These are phyloP conservation scores for Epinotia bilunana DNA, from an alignment of 2,888 invertebrate genomes.

Conservation along the genomic window DNA sequence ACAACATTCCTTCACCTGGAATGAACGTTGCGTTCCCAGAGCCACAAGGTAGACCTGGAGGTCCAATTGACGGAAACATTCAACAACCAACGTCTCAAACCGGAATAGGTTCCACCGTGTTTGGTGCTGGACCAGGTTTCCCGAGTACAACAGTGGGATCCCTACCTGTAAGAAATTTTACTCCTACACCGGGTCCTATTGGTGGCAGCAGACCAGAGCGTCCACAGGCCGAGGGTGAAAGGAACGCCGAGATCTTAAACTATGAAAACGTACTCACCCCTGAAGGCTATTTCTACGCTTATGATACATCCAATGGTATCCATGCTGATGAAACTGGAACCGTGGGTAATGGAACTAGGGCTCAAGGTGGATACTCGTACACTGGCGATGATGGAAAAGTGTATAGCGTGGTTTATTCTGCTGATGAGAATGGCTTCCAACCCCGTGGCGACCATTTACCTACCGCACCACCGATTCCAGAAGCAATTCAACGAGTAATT, in stretches of 20 bases:
- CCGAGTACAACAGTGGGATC: slow-evolving; percentile 11
- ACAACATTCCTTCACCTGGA: slow-evolving; percentile 1
- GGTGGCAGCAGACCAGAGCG: slow-evolving; percentile 52
- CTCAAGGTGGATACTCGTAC: slow-evolving; percentile 71
- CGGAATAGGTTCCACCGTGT: not conserved
- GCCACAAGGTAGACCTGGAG: slow-evolving; percentile 5
- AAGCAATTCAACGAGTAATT: slow-evolving; percentile 69
- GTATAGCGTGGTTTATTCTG: slow-evolving; percentile 68
- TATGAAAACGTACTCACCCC: slow-evolving; percentile 65
- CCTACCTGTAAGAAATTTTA: not conserved
- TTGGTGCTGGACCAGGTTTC: slow-evolving; percentile 14
- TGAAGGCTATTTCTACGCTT: slow-evolving; percentile 68
- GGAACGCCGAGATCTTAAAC: slow-evolving; percentile 65
- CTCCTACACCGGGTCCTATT: slow-evolving; percentile 46
- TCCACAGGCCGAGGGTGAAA: slow-evolving; percentile 63
- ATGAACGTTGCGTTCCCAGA: not conserved
- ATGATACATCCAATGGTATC: slow-evolving; percentile 75
- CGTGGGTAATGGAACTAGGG: slow-evolving; percentile 67
- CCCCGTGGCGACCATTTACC: slow-evolving; percentile 75
- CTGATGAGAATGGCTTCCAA: slow-evolving; percentile 75
- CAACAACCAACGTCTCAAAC: slow-evolving; percentile 3
- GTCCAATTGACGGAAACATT: slow-evolving; percentile 10
- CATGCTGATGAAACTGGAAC: slow-evolving; percentile 71
- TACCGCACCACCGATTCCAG: slow-evolving; percentile 73
- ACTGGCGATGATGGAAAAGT: slow-evolving; percentile 74